Percentiles rank a stretch among this genome's conserved stretches.
Conservation (phyloP, 2,888 invertebrate species). For the Limulus polyphemus region DNA sequence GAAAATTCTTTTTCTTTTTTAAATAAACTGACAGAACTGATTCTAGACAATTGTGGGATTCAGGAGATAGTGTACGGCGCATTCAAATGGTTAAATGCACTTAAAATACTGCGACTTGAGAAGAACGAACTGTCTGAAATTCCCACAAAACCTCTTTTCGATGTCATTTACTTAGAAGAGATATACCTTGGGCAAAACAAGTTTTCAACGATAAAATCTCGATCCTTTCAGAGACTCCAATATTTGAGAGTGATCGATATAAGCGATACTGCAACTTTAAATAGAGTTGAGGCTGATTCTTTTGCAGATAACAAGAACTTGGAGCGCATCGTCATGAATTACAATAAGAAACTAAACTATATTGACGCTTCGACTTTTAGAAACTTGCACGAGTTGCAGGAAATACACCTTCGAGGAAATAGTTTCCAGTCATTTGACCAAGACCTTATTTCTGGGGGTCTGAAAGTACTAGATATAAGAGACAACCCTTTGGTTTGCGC, state of each 20-base stretch:
- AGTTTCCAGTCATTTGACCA: constrained; percentile 20
- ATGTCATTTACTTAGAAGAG: background rate
- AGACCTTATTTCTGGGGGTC: constrained; percentile 47
- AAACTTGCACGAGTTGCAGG: constrained; percentile 13
- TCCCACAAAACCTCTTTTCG: background rate
- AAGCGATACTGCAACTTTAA: background rate
- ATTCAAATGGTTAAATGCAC: constrained; percentile 58
- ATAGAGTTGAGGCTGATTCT: background rate
- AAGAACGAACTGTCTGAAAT: background rate
- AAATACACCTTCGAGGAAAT: constrained; percentile 23
- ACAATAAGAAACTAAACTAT: constrained; percentile 12
- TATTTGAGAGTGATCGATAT: background rate
- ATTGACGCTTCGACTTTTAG: constrained; percentile 18
- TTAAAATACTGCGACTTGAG: constrained; percentile 40
- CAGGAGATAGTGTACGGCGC: constrained; percentile 32
- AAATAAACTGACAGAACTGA: constrained; percentile 55
- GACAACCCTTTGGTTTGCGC: constrained; percentile 76
- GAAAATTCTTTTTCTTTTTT: constrained; percentile 33
- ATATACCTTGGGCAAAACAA: background rate
- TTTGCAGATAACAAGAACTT: constrained; percentile 17
- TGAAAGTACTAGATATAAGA: constrained; percentile 58
- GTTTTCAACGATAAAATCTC: background rate
- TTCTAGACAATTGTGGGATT: constrained; percentile 41
- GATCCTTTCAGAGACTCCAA: background rate
- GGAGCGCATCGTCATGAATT: constrained; percentile 20